phyloP scores from a whole-genome alignment of 2,113 vertebrate genomes.

The Hymenochirus boettgeri region DNA sequence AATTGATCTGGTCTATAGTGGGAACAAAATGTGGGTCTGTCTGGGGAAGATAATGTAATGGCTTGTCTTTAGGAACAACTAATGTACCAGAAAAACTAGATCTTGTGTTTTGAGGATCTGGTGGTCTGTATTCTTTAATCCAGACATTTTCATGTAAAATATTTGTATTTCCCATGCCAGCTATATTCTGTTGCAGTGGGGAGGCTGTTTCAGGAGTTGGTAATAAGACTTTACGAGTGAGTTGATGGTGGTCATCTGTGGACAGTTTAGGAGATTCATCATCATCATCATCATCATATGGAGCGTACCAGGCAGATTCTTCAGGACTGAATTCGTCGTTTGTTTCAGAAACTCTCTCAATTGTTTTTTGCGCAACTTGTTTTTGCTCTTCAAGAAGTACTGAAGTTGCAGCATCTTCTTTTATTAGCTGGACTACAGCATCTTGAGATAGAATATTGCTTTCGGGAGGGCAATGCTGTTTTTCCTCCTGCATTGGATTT shows the following conservation, averaged over 20 bases:
- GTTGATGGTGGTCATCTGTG: conserved; percentile 53
- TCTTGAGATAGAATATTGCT: no score
- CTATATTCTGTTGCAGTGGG: conserved; percentile 59
- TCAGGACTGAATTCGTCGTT: conserved; percentile 48
- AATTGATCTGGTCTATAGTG: conserved; percentile 52
- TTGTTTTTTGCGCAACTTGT: neutral
- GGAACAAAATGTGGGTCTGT: conserved; percentile 46
- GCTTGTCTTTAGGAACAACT: conserved; percentile 53
- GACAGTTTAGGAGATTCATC: conserved; percentile 48
- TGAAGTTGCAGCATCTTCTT: neutral
- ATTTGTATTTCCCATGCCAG: conserved; percentile 49
- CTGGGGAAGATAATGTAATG: conserved; percentile 48
- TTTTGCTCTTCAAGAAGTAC: neutral
- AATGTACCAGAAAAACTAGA: conserved; percentile 49
- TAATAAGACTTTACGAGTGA: conserved; percentile 64
- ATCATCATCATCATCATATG: conserved; percentile 26
- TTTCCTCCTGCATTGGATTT: conserved; percentile 31
- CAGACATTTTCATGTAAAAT: conserved; percentile 47
- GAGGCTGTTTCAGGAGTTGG: conserved; percentile 62
- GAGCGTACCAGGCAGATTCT: conserved; percentile 20
- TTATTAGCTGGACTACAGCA: neutral
- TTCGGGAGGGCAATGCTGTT: neutral
- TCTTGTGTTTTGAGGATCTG: conserved; percentile 30
- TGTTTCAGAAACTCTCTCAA: conserved; percentile 40
- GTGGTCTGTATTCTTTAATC: conserved; percentile 49